Percentiles rank a stretch among this genome's conserved stretches.
Conservation (phyloP, 2,113 vertebrate genomes). For the Gasterosteus aculeatus region DNA sequence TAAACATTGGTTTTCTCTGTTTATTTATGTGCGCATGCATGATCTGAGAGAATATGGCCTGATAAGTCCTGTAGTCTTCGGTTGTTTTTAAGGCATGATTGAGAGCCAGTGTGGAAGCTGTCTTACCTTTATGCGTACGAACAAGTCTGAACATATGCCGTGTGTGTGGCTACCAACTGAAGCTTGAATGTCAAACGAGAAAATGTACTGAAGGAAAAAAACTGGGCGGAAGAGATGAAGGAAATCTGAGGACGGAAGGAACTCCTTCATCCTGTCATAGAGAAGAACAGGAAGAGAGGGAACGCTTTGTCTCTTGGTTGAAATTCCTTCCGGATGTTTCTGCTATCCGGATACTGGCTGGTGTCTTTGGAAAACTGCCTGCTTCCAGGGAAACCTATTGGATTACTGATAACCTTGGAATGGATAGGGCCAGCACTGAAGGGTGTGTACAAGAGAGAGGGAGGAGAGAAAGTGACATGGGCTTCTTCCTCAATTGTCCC, state of each 20-base stretch:
- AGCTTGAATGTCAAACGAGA: not conserved
- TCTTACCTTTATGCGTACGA: not conserved
- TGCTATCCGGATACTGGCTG: constrained; percentile 63
- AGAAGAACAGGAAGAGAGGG: constrained; percentile 48
- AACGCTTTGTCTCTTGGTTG: constrained; percentile 50
- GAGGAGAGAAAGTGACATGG: not conserved
- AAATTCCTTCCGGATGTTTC: constrained; percentile 72
- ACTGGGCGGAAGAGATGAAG: constrained; percentile 6
- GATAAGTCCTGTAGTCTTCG: not conserved
- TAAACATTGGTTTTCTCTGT: constrained; percentile 18
- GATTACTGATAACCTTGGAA: constrained; percentile 80
- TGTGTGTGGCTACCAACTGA: not conserved
- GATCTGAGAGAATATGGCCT: not conserved
- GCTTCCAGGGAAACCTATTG: constrained; percentile 68
- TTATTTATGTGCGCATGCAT: not conserved
- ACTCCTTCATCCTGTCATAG: constrained; percentile 35
- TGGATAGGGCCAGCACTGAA: constrained; percentile 45
- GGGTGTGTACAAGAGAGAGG: constrained; percentile 28
- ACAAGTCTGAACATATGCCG: not conserved
- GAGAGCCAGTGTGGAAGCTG: not conserved
- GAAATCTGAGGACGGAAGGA: constrained; percentile 16
- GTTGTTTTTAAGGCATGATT: constrained; percentile 19
- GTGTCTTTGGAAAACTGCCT: constrained; percentile 55
- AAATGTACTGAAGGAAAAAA: not conserved
- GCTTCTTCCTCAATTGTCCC: constrained; percentile 19